Conservation (phyloP, 2,797 vertebrate genomes). For the Helarctos malayanus region DNA sequence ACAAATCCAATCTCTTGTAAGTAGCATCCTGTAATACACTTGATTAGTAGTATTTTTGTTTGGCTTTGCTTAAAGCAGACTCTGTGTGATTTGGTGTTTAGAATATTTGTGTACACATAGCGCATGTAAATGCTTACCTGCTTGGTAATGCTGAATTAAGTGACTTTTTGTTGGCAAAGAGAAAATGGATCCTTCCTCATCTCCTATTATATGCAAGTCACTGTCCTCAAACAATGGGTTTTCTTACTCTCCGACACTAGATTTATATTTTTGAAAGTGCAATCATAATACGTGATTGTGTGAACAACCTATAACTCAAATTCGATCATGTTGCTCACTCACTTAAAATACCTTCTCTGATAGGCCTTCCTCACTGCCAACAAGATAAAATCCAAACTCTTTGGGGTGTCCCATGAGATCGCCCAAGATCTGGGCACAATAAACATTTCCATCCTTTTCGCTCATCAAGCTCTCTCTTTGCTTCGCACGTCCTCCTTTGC, state of each 20-base stretch:
- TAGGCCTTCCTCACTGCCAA: not conserved
- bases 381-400: conserved; percentile 45
- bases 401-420: not conserved
- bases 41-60: not conserved
- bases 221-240: not conserved
- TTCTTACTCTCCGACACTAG: conserved; percentile 4
- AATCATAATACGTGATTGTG: not conserved
- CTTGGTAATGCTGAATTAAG: not conserved
- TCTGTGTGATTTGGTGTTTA: conserved; percentile 20
- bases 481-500: not conserved
- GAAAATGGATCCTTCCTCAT: not conserved
- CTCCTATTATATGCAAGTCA: not conserved
- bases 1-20: not conserved
- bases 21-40: not conserved
- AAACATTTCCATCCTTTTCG: not conserved
- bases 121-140: not conserved
- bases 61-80: conserved; percentile 45
- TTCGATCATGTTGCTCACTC: not conserved
- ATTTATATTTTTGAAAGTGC: conserved; percentile 53
- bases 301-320: conserved; percentile 8
- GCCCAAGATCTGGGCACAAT: not conserved
- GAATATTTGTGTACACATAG: not conserved
- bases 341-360: not conserved
- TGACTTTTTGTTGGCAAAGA: conserved; percentile 17
- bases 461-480: not conserved